Conservation (phyloP, 1,140 invertebrate species). For the Eueides isabella region DNA sequence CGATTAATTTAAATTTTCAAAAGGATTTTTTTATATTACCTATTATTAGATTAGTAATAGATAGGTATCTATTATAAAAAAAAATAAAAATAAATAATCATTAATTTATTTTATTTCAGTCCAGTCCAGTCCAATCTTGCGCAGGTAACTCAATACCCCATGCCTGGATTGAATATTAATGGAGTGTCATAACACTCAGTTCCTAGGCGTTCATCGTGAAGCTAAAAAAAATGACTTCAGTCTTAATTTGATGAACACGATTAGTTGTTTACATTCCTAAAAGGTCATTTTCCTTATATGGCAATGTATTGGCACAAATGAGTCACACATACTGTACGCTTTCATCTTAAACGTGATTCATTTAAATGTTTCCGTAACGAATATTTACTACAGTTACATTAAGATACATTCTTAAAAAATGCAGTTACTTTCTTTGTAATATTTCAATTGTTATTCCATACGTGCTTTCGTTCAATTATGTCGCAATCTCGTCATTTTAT, state of each 20-base stretch:
- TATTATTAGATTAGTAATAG: no score
- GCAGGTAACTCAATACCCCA: no score
- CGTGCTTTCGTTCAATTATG: background rate
- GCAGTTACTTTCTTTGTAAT: constrained; percentile 22
- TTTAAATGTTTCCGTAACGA: constrained; percentile 22
- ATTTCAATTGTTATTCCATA: background rate
- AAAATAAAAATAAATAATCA: no score
- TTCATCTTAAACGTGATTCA: constrained; percentile 37
- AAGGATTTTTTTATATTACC: no score
- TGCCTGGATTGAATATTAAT: no score
- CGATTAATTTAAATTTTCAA: no score
- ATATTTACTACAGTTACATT: constrained; percentile 16
- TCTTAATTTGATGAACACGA: background rate
- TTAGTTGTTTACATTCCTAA: constrained; percentile 11
- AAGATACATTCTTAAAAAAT: constrained; percentile 17
- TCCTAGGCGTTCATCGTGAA: no score
- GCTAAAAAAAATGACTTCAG: no score
- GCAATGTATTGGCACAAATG: constrained; percentile 21
- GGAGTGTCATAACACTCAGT: no score
- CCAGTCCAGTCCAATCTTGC: no score
- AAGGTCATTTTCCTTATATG: constrained; percentile 29
- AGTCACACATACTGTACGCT: constrained; percentile 23
- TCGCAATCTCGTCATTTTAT: background rate
- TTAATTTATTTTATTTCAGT: no score
- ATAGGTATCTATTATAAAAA: no score